Conservation (phyloP, 1,140 invertebrate species). For the Cyclina sinensis region DNA sequence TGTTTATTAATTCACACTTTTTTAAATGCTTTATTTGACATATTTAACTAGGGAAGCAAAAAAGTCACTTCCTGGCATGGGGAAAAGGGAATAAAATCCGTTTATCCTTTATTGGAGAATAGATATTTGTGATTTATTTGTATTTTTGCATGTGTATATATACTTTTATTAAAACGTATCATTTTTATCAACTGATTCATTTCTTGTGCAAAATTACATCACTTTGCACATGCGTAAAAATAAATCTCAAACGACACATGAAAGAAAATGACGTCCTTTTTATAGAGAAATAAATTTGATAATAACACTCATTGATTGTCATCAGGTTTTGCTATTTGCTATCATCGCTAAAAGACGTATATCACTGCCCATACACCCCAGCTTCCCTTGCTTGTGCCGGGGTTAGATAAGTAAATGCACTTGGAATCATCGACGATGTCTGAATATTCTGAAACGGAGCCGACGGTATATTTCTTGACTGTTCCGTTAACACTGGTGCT, state of each 20-base stretch:
- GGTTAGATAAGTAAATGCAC: background rate
- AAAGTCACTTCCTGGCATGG: too few species aligned
- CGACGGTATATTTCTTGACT: background rate
- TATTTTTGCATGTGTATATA: too few species aligned
- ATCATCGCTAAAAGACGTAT: background rate
- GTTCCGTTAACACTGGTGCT: background rate
- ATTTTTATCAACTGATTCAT: too few species aligned
- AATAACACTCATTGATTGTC: background rate
- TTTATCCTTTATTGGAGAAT: too few species aligned
- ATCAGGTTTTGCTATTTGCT: background rate
- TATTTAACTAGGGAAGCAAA: too few species aligned
- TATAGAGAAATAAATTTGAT: background rate
- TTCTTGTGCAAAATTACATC: background rate
- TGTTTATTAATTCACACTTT: too few species aligned
- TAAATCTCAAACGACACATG: background rate
- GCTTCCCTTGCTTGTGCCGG: background rate
- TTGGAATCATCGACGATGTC: background rate
- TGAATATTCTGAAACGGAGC: background rate
- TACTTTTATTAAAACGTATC: too few species aligned
- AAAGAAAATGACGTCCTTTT: background rate
- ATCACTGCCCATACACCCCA: background rate
- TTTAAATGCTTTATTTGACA: too few species aligned
- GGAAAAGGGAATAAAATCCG: too few species aligned
- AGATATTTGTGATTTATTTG: too few species aligned
- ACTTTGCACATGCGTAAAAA: background rate